Conservation (phyloP, 1,140 invertebrate genomes). For the Drosophila bocki region DNA sequence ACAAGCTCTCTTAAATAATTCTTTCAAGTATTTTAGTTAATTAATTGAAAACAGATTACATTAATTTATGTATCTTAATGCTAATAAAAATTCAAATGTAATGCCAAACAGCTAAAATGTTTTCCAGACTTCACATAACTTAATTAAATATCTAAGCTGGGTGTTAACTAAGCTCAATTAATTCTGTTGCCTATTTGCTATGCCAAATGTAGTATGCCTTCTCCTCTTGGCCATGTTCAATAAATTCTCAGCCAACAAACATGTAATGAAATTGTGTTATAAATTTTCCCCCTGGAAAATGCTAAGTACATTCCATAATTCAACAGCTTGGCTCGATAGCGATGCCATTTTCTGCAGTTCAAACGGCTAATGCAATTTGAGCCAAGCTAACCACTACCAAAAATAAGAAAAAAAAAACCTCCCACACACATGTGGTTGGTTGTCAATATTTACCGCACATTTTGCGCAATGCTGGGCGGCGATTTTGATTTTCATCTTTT, state of each 20-base stretch:
- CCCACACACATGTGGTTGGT: conserved; percentile 29
- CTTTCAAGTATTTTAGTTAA: neutral
- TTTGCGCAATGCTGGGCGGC: conserved; percentile 60
- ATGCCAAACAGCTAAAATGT: neutral
- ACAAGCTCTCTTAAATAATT: neutral
- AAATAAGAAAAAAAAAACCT: conserved; percentile 14
- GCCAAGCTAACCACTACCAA: conserved; percentile 14
- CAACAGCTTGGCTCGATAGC: conserved; percentile 6
- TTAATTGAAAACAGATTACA: neutral
- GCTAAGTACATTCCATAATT: conserved; percentile 22
- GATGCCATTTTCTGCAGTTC: conserved; percentile 41
- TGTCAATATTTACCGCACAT: conserved; percentile 73
- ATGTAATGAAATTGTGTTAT: conserved; percentile 30
- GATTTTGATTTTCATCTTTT: conserved; percentile 61
- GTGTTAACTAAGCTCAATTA: conserved; percentile 2
- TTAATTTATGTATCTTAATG: neutral
- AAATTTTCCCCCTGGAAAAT: conserved; percentile 26
- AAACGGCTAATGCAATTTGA: conserved; percentile 67
- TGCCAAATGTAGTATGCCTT: neutral
- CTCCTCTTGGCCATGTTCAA: neutral
- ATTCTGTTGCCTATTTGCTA: neutral
- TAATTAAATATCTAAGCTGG: conserved; percentile 4
- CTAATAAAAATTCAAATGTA: neutral
- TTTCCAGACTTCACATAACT: conserved; percentile 1
- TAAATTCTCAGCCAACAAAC: conserved; percentile 24